These are phyloP conservation scores for Denticeps clupeoides DNA, from an alignment of 2,797 vertebrate genomes.

Conservation along the genomic window DNA sequence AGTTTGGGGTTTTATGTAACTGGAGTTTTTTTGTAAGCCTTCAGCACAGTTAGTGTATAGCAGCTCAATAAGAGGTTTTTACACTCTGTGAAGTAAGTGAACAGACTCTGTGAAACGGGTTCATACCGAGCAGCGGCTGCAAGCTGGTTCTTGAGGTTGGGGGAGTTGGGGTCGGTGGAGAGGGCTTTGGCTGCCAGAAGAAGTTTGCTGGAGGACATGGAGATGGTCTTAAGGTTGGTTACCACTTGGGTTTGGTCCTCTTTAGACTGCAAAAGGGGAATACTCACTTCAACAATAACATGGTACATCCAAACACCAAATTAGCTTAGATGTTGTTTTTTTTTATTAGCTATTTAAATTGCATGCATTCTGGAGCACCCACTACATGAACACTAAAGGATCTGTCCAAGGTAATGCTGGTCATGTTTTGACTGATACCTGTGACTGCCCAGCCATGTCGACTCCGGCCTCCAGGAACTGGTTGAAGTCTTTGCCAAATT, in stretches of 20 bases:
- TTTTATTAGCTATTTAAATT: too few species aligned
- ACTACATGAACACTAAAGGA: not conserved
- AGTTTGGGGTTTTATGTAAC: too few species aligned
- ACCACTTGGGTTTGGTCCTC: conserved; percentile 89
- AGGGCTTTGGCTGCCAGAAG: conserved; percentile 85
- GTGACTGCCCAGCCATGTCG: conserved; percentile 92
- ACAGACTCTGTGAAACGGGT: not conserved
- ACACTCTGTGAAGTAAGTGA: too few species aligned
- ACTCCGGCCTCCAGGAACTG: conserved; percentile 88
- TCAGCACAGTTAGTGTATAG: too few species aligned
- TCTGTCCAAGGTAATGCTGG: not conserved
- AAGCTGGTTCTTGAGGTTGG: conserved; percentile 94
- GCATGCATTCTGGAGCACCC: too few species aligned
- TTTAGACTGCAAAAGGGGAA: conserved; percentile 64
- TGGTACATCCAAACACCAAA: too few species aligned
- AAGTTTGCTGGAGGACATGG: conserved; percentile 95
- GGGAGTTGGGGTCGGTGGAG: conserved; percentile 82
- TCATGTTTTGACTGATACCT: conserved; percentile 49
- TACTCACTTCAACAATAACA: too few species aligned
- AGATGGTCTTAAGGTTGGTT: conserved; percentile 94
- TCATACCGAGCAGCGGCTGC: conserved; percentile 82
- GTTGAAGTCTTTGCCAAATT: conserved; percentile 89
- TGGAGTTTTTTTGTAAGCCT: too few species aligned
- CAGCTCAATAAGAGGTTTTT: too few species aligned
- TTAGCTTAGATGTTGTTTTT: too few species aligned